A percentile compares a stretch with the other conserved stretches of the same genome.
phyloP scores from a whole-genome alignment of 2,888 invertebrate species.

The Clitarchus hookeri region DNA sequence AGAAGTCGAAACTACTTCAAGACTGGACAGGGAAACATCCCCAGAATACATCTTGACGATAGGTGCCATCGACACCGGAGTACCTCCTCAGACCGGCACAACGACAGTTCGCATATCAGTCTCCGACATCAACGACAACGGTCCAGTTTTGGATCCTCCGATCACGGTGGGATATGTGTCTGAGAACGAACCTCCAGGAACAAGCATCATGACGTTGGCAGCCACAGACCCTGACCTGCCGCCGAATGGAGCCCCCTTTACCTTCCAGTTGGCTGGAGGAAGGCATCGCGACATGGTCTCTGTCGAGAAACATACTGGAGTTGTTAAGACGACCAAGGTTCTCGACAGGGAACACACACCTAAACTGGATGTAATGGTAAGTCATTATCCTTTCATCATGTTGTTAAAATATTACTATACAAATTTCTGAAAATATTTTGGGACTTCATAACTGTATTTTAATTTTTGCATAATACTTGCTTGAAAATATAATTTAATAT shows the following conservation, averaged over 20 bases:
- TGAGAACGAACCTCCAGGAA: constrained; percentile 86
- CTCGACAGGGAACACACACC: constrained; percentile 84
- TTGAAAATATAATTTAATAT: too few species aligned
- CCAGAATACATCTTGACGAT: constrained; percentile 75
- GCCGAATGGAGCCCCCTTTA: constrained; percentile 89
- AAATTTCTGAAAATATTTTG: too few species aligned
- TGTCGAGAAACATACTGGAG: constrained; percentile 78
- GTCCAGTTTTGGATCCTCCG: constrained; percentile 77
- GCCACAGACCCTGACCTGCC: constrained; percentile 89
- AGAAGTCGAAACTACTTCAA: constrained; percentile 73
- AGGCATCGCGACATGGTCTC: constrained; percentile 75
- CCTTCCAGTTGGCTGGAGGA: constrained; percentile 78
- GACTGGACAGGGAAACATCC: constrained; percentile 80
- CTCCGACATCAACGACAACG: constrained; percentile 91
- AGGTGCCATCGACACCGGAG: constrained; percentile 87
- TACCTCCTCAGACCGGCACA: constrained; percentile 91
- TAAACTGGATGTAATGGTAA: constrained; percentile 68
- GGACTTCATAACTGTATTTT: too few species aligned
- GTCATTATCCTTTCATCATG: constrained; percentile 34
- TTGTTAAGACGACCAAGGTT: constrained; percentile 75
- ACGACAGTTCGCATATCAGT: constrained; percentile 79
- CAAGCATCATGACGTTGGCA: constrained; percentile 80
- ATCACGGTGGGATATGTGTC: constrained; percentile 76
- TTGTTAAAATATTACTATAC: too few species aligned
- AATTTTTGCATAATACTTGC: too few species aligned